phyloP scores from a whole-genome alignment of 2,888 invertebrate genomes.

The Xylocampa areola region DNA sequence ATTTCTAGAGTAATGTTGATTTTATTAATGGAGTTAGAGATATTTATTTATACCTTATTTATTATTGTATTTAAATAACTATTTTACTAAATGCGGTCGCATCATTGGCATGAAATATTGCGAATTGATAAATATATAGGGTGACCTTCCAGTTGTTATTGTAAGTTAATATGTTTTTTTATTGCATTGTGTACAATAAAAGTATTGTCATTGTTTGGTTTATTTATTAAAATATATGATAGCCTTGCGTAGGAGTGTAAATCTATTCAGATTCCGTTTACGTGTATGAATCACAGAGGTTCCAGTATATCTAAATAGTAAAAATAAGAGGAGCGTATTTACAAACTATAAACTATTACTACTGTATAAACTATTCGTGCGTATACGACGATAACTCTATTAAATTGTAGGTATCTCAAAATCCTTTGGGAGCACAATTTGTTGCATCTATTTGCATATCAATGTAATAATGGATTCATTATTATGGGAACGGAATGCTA shows the following conservation, averaged over 20 bases:
- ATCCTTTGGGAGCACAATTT: slow-evolving; percentile 72
- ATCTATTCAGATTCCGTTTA: slow-evolving; percentile 23
- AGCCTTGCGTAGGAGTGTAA: slow-evolving; percentile 19
- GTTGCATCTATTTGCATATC: slow-evolving; percentile 79
- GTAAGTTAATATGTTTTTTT: slow-evolving; percentile 39
- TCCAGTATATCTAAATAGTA: slow-evolving; percentile 11
- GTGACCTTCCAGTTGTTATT: slow-evolving; percentile 52
- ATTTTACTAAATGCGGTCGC: slow-evolving; percentile 47
- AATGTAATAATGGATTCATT: slow-evolving; percentile 77
- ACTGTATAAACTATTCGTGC: slow-evolving; percentile 16
- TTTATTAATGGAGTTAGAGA: slow-evolving; percentile 30
- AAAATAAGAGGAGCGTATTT: slow-evolving; percentile 5
- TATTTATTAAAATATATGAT: slow-evolving; percentile 13
- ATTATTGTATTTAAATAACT: slow-evolving; percentile 13
- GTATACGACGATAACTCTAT: slow-evolving; percentile 57
- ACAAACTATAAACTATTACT: too few relatives aligned
- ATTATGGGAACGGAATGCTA: slow-evolving; percentile 77
- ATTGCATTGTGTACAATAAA: slow-evolving; percentile 29
- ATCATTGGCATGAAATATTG: slow-evolving; percentile 41
- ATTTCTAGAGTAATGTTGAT: slow-evolving; percentile 19
- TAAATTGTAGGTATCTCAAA: slow-evolving; percentile 69
- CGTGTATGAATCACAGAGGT: slow-evolving; percentile 6
- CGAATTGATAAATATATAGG: slow-evolving; percentile 41
- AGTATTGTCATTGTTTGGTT: slow-evolving; percentile 31
- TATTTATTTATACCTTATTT: slow-evolving; percentile 15